These are phyloP conservation scores for Scyliorhinus canicula DNA, from an alignment of 2,797 vertebrate genomes.

Conservation along the genomic window DNA sequence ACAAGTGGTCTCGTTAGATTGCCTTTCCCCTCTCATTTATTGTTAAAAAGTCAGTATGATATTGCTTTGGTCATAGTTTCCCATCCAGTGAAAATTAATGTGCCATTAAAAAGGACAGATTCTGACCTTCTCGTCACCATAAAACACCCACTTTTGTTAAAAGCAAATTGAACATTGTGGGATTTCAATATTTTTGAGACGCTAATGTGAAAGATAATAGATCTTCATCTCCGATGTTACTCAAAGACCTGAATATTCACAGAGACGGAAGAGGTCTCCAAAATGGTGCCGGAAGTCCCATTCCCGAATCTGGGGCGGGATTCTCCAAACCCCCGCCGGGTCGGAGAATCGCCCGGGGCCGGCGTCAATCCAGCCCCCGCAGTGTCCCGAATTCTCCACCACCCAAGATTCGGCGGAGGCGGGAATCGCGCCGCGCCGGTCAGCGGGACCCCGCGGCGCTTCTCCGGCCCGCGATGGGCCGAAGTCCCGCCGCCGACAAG, in stretches of 20 bases:
- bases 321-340: no score
- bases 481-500: no score
- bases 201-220: background rate
- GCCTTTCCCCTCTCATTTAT: background rate
- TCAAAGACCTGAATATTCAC: background rate
- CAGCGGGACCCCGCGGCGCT: no score
- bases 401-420: no score
- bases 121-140: background rate
- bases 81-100: background rate
- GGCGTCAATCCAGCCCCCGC: no score
- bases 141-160: background rate
- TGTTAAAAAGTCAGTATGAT: background rate
- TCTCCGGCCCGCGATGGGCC: no score
- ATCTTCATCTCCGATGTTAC: background rate
- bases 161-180: background rate
- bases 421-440: no score
- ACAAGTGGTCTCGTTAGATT: background rate
- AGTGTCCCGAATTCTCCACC: no score
- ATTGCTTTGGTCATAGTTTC: background rate
- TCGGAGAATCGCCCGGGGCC: no score
- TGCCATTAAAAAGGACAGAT: background rate
- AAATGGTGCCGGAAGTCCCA: no score
- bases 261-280: no score
- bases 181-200: background rate
- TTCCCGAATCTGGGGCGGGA: no score